Conservation (phyloP, 2,113 vertebrate species). For the Tupaia chinensis region DNA sequence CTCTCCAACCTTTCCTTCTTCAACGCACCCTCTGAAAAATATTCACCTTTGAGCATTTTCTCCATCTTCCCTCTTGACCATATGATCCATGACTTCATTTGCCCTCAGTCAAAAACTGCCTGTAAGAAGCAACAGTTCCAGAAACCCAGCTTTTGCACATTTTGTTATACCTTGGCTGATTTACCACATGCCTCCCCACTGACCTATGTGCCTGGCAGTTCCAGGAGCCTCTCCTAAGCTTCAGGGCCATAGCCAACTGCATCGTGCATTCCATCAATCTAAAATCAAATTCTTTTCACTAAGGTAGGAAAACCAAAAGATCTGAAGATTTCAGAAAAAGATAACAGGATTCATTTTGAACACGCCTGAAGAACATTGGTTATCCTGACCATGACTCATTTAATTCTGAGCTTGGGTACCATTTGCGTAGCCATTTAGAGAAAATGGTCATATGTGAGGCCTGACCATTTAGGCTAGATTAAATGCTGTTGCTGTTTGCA, state of each 20-base stretch:
- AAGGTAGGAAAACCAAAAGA: not conserved
- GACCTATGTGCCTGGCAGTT: rapidly evolving
- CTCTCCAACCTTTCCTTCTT: not conserved
- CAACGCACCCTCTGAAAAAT: not conserved
- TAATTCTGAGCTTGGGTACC: not conserved
- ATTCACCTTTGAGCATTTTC: not conserved
- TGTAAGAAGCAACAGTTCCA: not conserved
- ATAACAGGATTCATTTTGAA: constrained; percentile 14
- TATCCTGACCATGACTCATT: not conserved
- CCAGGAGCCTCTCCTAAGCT: not conserved
- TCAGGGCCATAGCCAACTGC: not conserved
- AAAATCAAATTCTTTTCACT: not conserved
- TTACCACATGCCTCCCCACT: not conserved
- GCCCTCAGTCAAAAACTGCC: not conserved
- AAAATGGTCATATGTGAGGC: not conserved
- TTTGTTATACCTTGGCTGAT: not conserved
- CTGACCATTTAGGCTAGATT: not conserved
- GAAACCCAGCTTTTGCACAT: not conserved
- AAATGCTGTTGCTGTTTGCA: not conserved
- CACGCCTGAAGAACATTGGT: constrained; percentile 3
- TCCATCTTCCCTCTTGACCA: not conserved
- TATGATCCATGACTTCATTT: not conserved
- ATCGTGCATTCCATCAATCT: not conserved
- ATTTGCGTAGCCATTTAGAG: not conserved
- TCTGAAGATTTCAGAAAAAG: not conserved